Conservation (phyloP, 2,797 vertebrate species). For the Microctenopoma stevenorrisi region DNA sequence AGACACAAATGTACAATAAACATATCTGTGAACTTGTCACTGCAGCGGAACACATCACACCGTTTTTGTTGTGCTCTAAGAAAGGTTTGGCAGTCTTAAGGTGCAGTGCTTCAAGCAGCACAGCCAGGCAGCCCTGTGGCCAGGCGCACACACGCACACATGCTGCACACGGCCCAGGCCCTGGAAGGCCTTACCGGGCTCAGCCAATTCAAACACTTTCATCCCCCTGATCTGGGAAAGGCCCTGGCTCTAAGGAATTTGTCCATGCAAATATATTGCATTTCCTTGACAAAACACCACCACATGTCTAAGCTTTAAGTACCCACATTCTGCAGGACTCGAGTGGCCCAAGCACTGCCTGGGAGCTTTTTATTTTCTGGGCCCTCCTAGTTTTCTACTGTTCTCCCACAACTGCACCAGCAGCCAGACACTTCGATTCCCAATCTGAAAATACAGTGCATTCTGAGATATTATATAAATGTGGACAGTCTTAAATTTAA, state of each 20-base stretch:
- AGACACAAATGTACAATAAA: neutral
- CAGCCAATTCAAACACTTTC: conserved; percentile 81
- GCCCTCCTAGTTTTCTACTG: conserved; percentile 52
- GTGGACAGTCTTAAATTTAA: neutral
- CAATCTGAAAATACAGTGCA: conserved; percentile 7
- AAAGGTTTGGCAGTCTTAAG: conserved; percentile 54
- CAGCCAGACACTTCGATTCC: conserved; percentile 18
- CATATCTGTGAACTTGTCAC: conserved; percentile 17
- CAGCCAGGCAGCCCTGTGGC: conserved; percentile 54
- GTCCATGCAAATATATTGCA: conserved; percentile 83
- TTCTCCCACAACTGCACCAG: conserved; percentile 43
- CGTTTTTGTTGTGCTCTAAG: conserved; percentile 49
- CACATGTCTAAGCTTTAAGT: conserved; percentile 77
- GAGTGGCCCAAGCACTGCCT: conserved; percentile 64
- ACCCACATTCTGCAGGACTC: conserved; percentile 68
- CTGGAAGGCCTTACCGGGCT: conserved; percentile 60
- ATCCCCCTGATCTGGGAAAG: conserved; percentile 79
- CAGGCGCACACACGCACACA: conserved; percentile 35
- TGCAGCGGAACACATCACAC: conserved; percentile 12
- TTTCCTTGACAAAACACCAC: conserved; percentile 84
- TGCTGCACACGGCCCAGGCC: conserved; percentile 52
- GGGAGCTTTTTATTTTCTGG: conserved; percentile 68
- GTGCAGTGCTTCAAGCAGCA: conserved; percentile 51
- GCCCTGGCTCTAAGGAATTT: conserved; percentile 80
- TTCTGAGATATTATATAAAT: conserved; percentile 1